These are phyloP conservation scores for Bostrychus sinensis DNA, from an alignment of 2,113 vertebrate genomes.

Conservation along the genomic window DNA sequence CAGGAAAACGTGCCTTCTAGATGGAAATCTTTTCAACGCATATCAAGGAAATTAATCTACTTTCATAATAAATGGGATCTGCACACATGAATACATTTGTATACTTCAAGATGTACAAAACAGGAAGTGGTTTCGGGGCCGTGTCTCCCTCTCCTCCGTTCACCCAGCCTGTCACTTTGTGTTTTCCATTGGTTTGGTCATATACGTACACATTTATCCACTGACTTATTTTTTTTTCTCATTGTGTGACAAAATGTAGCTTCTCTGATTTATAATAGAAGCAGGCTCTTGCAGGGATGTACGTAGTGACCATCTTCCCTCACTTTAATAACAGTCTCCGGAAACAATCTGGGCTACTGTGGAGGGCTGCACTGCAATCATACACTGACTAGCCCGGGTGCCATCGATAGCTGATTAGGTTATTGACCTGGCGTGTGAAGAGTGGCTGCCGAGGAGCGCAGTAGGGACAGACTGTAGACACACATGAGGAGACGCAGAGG, in stretches of 20 bases:
- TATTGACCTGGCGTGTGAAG: constrained; percentile 76
- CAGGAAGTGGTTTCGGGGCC: constrained; percentile 67
- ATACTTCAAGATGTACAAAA: constrained; percentile 76
- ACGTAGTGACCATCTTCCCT: constrained; percentile 54
- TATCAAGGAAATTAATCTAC: constrained; percentile 77
- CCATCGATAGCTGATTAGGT: constrained; percentile 83
- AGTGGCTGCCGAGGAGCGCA: constrained; percentile 40
- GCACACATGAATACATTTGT: constrained; percentile 74
- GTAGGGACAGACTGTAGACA: constrained; percentile 43
- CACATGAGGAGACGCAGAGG: constrained; percentile 26
- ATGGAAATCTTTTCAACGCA: constrained; percentile 73
- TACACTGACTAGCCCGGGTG: constrained; percentile 62
- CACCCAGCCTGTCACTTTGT: constrained; percentile 61
- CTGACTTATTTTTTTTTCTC: constrained; percentile 3
- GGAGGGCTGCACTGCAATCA: constrained; percentile 65
- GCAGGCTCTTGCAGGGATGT: constrained; percentile 27
- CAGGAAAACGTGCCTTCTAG: constrained; percentile 69
- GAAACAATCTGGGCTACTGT: constrained; percentile 61
- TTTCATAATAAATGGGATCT: constrained; percentile 74
- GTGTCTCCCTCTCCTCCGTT: constrained; percentile 56
- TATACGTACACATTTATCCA: constrained; percentile 16
- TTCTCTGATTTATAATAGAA: constrained; percentile 42
- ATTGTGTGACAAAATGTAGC: constrained; percentile 43
- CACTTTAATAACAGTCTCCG: constrained; percentile 67
- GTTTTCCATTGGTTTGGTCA: constrained; percentile 63